Evolutionary conservation across 2,888 invertebrate genomes (phyloP).

Genomic region (Emmelina monodactyla): DNA sequence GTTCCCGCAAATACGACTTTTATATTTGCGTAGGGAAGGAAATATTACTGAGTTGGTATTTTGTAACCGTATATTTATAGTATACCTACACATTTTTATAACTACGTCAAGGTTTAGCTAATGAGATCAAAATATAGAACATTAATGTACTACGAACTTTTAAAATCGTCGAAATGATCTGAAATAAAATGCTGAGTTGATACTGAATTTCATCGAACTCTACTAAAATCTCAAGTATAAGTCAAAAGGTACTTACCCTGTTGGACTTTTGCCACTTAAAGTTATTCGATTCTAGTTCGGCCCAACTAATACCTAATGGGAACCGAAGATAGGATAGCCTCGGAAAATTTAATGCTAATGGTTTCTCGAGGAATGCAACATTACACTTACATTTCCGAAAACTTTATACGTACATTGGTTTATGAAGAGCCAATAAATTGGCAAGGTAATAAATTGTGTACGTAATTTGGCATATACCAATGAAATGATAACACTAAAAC

Average conservation of each 20-base stretch:
- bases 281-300: constrained; percentile 1
- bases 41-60: too few species aligned
- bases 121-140: too few species aligned
- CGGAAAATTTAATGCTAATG: constrained; percentile 1
- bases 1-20: too few species aligned
- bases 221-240: background rate
- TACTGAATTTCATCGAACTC: background rate
- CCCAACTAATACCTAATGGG: constrained; percentile 1
- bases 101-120: too few species aligned
- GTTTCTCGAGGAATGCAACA: constrained; percentile 1
- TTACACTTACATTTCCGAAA: background rate
- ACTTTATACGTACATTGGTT: too few species aligned
- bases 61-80: too few species aligned
- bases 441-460: background rate
- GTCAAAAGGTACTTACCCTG: background rate
- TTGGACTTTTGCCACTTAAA: constrained; percentile 1
- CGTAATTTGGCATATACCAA: background rate
- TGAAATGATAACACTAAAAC: constrained; percentile 1
- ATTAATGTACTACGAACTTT: too few species aligned
- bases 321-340: constrained; percentile 1
- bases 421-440: background rate
- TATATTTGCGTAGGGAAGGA: too few species aligned
- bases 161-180: too few species aligned
- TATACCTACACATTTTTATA: too few species aligned
- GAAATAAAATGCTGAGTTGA: too few species aligned